Base-by-base conservation (phyloP, 2,888 invertebrate genomes). In the Cetonia aurata region DNA sequence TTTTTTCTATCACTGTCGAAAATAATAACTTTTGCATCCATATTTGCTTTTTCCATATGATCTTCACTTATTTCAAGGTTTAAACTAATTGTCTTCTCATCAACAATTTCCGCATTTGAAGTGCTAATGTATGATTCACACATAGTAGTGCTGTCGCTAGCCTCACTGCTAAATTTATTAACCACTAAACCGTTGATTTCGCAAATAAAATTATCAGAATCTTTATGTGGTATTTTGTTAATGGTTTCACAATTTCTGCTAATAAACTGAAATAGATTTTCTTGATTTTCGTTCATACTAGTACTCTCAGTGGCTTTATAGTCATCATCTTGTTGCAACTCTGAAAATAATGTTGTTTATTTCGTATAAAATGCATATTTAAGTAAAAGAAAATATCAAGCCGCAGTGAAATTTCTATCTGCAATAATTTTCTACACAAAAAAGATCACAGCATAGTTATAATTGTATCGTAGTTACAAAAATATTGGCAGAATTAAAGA, bases 151-250 rank as follows among this genome's bases (percentile, higher is more conserved):
- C 15, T 19, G 19, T 25, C 12, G 17, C 52, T 25, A 17, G 25
- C 25, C 4, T 8, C 52, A 52, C 25, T 52, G n/a, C 19, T 50
- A 15, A 15, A 6, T 17, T 52, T 25, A 25, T 52, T 25, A 9
- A 52, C 19, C 19, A 17, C 52, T 19, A 52, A 12, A 17, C 52
- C 52, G 10, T 52, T 52, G n/a, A 52, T 52, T 52, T 52, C 52
- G 25, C 17, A 52, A 19, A 52, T 52, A 19, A 19, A 52, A 15
- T 50, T 50, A 6, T 52, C 17, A 17, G 25, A 25, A 10, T 52
- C 25, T 6, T 17, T 19, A 6, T 52, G 9, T 52, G 52, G n/a
- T 12, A 25, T 17, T 52, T 52, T 52, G 10, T 6, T 12, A n/a
- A 4, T 6, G 12, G 8, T 17, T 52, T 12, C 25, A 6, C 12